Base-by-base conservation (phyloP, 1,140 invertebrate genomes). In the Drusus annulatus region DNA sequence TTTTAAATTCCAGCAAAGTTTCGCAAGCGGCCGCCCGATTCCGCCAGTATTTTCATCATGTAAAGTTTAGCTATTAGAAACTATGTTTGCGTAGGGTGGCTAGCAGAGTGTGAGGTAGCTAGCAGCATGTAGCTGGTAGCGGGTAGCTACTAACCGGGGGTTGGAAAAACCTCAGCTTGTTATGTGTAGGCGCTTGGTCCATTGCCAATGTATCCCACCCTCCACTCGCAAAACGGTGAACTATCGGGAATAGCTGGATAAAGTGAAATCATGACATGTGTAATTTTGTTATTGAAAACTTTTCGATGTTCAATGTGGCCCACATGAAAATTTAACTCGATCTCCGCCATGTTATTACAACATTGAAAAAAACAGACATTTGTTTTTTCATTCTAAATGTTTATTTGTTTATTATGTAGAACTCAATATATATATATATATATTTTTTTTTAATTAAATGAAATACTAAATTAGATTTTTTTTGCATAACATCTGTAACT, bases 31-130 rank as follows among this genome's bases (percentile, higher is more conserved):
- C 62, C 28, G 21, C 62, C 13, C 21, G 28, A 10, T 65, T 28
- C 23, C 62, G n/a, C n/a, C 62, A 60, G 56, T 60, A 31, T 65
- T 65, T 65, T 65, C 62, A 28, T 28, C 8, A 31, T 31, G 25
- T 65, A 65, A 65, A 65, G 23, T 65, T 65, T 65, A 25, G 28
- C 25, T 65, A 65, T 65, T 28, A 65, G 62, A 65, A 65, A 65
- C 62, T 65, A 65, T 28, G 25, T 28, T 16, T 31, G 13, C 25
- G 2, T 31, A 65, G 62, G 16, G 10, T 25, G 1, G 10, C 36
- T 13, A 65, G 28, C 23, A 65, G 15, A 5, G 28, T 16, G 62
- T 25, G 15, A 13, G 62, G 28, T 65, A 65, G 56, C n/a, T 28
- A 28, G 25, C 25, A 45, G 36, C 36, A 10, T 8, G 36, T 45